Evolutionary conservation across 2,888 invertebrate species (phyloP).

Genomic region (Meta bourneti): DNA sequence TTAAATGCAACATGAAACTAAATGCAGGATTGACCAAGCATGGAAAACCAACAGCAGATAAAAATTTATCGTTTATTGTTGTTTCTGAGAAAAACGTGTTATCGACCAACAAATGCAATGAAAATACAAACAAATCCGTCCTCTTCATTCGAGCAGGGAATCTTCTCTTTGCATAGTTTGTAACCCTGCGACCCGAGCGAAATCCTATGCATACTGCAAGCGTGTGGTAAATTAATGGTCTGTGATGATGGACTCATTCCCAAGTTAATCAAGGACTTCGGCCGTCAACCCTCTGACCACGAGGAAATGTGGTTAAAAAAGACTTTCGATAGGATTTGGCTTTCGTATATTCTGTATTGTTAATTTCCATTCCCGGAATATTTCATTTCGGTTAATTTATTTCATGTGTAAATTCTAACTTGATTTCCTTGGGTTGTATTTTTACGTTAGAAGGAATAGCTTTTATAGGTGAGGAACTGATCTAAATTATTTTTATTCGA

Average conservation of each 20-base stretch:
- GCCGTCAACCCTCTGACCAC: slow-evolving; percentile 26
- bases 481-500: no score
- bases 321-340: not conserved
- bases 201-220: not conserved
- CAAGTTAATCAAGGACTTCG: slow-evolving; percentile 33
- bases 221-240: slow-evolving; percentile 6
- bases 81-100: not conserved
- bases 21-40: not conserved
- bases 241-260: slow-evolving; percentile 15
- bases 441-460: not conserved
- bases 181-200: not conserved
- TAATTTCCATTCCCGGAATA: not conserved
- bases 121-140: not conserved
- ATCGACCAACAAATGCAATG: not conserved
- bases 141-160: no score
- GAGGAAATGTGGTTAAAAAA: not conserved
- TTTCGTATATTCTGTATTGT: not conserved
- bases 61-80: not conserved
- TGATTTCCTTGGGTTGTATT: not conserved
- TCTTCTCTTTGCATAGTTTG: no score
- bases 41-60: not conserved
- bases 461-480: not conserved
- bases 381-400: slow-evolving; percentile 5
- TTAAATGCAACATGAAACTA: not conserved
- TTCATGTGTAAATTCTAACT: not conserved